phyloP scores from a whole-genome alignment of 2,888 invertebrate species.

The Mimumesa dahlbomi region DNA sequence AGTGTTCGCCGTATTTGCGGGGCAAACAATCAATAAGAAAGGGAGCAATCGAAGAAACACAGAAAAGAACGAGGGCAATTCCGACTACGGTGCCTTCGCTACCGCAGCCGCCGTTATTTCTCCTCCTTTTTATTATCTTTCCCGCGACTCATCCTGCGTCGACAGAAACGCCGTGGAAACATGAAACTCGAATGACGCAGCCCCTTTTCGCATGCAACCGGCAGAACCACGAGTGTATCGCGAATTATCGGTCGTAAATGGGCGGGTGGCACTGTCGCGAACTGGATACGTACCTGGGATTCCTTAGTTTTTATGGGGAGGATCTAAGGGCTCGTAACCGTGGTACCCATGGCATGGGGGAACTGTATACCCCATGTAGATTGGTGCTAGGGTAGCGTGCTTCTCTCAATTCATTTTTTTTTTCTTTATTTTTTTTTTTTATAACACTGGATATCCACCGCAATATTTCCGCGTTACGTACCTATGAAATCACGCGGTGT shows the following conservation, averaged over 20 bases:
- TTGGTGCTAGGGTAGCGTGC: too few species aligned
- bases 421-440: too few species aligned
- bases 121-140: constrained; percentile 30
- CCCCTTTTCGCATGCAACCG: neutral
- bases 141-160: neutral
- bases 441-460: too few species aligned
- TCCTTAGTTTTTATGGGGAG: neutral
- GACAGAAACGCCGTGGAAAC: constrained; percentile 8
- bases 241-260: constrained; percentile 31
- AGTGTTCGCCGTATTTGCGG: constrained; percentile 23
- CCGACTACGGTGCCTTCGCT: neutral
- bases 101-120: neutral
- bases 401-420: too few species aligned
- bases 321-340: too few species aligned
- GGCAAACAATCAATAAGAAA: constrained; percentile 30
- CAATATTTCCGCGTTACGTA: too few species aligned
- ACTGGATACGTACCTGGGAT: too few species aligned
- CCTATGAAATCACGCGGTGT: too few species aligned
- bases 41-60: constrained; percentile 13
- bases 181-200: constrained; percentile 1
- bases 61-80: constrained; percentile 35
- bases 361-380: too few species aligned
- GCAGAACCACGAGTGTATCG: neutral
- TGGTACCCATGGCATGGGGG: neutral
- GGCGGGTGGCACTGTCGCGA: neutral